These are phyloP conservation scores for Hypsibius dujardini DNA, from an alignment of 1,140 invertebrate species.

Conservation along the genomic window DNA sequence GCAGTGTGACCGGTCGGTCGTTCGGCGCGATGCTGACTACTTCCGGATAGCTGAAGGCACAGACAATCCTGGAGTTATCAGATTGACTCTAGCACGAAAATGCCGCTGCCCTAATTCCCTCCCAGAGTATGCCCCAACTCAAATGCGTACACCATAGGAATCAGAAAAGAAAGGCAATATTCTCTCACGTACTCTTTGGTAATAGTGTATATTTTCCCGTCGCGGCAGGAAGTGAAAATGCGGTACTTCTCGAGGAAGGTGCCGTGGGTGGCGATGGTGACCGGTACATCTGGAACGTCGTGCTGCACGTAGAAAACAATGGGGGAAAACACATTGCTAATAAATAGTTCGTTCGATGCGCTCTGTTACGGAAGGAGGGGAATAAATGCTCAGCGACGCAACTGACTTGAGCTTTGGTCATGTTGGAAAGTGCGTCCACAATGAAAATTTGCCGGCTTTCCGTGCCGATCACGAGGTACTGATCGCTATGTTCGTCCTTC, in stretches of 20 bases:
- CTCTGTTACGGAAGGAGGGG: background rate
- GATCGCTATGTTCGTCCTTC: conserved; percentile 8
- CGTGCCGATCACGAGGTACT: conserved; percentile 11
- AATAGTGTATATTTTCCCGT: conserved; percentile 12
- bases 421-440: background rate
- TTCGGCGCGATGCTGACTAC: background rate
- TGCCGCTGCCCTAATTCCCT: too few species aligned
- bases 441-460: conserved; percentile 11
- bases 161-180: background rate
- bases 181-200: background rate
- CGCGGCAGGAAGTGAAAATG: conserved; percentile 1
- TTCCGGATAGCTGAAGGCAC: conserved; percentile 10
- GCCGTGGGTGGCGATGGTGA: conserved; percentile 6
- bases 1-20: conserved; percentile 6
- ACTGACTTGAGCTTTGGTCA: background rate
- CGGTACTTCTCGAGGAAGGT: conserved; percentile 10
- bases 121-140: too few species aligned
- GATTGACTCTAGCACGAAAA: background rate
- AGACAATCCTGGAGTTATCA: background rate
- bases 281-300: conserved; percentile 11
- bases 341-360: too few species aligned
- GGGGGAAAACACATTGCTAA: background rate
- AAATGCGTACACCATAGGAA: too few species aligned
- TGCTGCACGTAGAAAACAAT: background rate
- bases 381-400: background rate